phyloP scores from a whole-genome alignment of 2,113 vertebrate genomes.

The Dinomys branickii region DNA sequence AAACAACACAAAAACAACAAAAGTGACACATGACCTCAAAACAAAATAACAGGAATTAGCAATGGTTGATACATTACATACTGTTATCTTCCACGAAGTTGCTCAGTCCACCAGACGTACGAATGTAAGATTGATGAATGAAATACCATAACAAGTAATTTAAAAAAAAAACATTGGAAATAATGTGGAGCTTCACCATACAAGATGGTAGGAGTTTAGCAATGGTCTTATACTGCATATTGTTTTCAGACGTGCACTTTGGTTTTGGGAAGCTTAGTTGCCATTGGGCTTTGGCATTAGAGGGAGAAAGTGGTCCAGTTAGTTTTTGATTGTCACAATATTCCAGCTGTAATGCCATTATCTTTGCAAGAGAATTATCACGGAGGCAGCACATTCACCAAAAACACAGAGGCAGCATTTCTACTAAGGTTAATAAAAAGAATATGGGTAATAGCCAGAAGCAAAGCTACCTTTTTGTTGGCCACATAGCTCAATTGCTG shows the following conservation, averaged over 20 bases:
- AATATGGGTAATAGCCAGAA: not conserved
- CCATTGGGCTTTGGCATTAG: not conserved
- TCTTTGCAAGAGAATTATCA: not conserved
- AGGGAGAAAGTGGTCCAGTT: not conserved
- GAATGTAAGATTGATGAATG: too few relatives aligned
- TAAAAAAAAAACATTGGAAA: too few relatives aligned
- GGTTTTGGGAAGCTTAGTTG: not conserved
- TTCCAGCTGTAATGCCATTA: not conserved
- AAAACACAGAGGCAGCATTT: not conserved
- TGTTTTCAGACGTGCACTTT: slow-evolving; percentile 8
- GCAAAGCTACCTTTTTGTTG: slow-evolving; percentile 6
- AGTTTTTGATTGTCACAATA: slow-evolving; percentile 20
- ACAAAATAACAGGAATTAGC: too few relatives aligned
- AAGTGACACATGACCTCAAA: too few relatives aligned
- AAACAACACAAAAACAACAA: too few relatives aligned
- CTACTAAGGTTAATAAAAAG: slow-evolving; percentile 11
- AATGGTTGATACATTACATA: too few relatives aligned
- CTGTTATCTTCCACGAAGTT: too few relatives aligned
- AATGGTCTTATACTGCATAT: too few relatives aligned
- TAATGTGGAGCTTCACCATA: too few relatives aligned
- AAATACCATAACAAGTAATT: too few relatives aligned
- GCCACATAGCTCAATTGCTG: not conserved
- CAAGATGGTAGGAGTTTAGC: too few relatives aligned
- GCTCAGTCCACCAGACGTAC: too few relatives aligned
- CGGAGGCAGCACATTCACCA: not conserved